Evolutionary conservation across 2,797 vertebrate genomes (phyloP).

Genomic region (Octomys mimax): DNA sequence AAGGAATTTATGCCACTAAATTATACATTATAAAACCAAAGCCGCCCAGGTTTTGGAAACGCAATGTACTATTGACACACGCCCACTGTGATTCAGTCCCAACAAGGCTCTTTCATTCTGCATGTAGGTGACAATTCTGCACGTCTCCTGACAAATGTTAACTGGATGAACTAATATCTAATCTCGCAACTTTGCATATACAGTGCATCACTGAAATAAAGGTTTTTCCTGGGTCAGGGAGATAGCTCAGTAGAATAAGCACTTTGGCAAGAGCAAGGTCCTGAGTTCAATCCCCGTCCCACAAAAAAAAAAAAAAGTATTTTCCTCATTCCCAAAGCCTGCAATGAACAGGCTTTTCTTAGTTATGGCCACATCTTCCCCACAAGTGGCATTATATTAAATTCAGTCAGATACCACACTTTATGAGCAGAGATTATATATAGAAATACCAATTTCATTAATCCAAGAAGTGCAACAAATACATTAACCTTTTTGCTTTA

Average conservation of each 20-base stretch:
- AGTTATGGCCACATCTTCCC: not conserved
- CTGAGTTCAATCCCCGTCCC: too few species aligned
- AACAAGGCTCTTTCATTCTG: not conserved
- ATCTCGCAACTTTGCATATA: not conserved
- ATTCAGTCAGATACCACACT: constrained; percentile 20
- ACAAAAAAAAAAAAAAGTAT: too few species aligned
- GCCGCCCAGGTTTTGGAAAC: not conserved
- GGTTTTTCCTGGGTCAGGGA: not conserved
- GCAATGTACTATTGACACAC: rapidly evolving
- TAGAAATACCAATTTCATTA: not conserved
- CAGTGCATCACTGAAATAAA: not conserved
- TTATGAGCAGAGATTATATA: not conserved
- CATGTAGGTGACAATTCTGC: not conserved
- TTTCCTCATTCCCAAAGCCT: not conserved
- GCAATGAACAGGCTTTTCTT: constrained; percentile 15
- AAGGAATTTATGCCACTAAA: constrained; percentile 40
- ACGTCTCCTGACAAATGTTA: not conserved
- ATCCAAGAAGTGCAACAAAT: not conserved
- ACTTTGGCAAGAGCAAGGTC: too few species aligned
- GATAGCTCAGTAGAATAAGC: too few species aligned
- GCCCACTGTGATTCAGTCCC: not conserved
- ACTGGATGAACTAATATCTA: not conserved
- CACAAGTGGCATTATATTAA: not conserved
- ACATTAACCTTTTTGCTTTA: not conserved
- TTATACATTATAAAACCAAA: not conserved